These are phyloP conservation scores for Torymus tubicola DNA, from an alignment of 2,888 invertebrate genomes.

Conservation along the genomic window DNA sequence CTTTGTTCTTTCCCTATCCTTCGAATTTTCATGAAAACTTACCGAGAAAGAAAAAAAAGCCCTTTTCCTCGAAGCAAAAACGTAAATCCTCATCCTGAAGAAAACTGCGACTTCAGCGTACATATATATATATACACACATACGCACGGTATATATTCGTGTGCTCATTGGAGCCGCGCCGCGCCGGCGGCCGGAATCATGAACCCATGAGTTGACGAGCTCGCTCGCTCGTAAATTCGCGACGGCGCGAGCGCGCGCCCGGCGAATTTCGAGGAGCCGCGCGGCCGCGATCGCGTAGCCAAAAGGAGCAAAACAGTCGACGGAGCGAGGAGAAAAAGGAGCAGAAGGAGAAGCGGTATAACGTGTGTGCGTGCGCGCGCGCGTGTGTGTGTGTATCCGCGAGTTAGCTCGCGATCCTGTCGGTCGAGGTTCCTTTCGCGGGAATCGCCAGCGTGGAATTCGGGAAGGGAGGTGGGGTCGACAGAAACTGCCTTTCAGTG, in stretches of 20 bases:
- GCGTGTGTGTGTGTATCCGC: neutral
- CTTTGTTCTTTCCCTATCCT: no score
- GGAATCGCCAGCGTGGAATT: no score
- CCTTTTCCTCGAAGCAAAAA: neutral
- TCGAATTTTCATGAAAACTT: no score
- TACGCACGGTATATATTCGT: neutral
- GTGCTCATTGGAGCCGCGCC: slow-evolving; percentile 28
- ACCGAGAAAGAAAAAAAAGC: neutral
- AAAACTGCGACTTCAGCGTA: slow-evolving; percentile 11
- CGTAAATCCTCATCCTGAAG: neutral
- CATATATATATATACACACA: neutral
- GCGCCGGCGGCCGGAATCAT: slow-evolving; percentile 32
- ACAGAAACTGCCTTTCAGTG: no score
- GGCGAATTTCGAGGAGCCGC: neutral
- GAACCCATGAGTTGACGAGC: slow-evolving; percentile 53
- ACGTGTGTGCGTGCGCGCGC: no score
- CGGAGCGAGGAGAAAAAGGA: no score
- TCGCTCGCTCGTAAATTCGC: slow-evolving; percentile 51
- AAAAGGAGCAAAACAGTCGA: neutral
- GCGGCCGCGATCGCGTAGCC: slow-evolving; percentile 44
- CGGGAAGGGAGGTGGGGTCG: no score
- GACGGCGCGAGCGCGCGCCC: slow-evolving; percentile 2
- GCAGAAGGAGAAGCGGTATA: no score
- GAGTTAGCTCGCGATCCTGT: neutral
- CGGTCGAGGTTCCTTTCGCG: neutral